Evolutionary conservation across 2,113 vertebrate species (phyloP).

Genomic region (Lanius collurio): DNA sequence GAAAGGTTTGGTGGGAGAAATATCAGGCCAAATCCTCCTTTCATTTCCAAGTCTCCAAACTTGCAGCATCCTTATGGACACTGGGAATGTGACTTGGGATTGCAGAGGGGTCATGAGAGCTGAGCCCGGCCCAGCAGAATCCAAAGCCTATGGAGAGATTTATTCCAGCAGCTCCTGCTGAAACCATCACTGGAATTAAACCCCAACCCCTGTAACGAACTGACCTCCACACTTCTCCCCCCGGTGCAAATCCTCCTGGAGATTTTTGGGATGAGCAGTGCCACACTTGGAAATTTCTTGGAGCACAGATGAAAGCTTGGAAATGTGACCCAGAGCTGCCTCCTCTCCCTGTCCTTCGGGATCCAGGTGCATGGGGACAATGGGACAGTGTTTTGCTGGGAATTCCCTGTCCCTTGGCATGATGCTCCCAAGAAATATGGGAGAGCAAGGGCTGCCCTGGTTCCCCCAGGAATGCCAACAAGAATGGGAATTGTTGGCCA

Average conservation of each 20-base stretch:
- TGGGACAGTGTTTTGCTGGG: not conserved
- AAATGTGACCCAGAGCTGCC: not conserved
- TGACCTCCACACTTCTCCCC: not conserved
- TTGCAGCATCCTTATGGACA: not conserved
- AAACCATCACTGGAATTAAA: not conserved
- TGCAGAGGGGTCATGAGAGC: not conserved
- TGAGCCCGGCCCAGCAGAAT: not conserved
- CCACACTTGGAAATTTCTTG: not conserved
- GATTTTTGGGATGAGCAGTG: not conserved
- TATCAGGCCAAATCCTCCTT: not conserved
- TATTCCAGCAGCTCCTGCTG: not conserved
- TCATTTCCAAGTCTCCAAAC: not conserved
- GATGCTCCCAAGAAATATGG: not conserved
- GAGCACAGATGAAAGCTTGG: not conserved
- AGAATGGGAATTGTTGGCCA: constrained; percentile 19
- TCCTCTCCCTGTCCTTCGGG: not conserved
- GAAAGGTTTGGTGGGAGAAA: not conserved
- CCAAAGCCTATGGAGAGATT: not conserved
- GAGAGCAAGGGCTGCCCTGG: not conserved
- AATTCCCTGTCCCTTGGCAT: not conserved
- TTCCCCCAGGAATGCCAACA: not conserved
- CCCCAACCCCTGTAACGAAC: not conserved
- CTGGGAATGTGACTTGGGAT: rapidly evolving
- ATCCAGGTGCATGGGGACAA: not conserved
- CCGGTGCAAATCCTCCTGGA: not conserved